Evolutionary conservation across 2,888 invertebrate genomes (phyloP).

Genomic region (Dynastes maya): DNA sequence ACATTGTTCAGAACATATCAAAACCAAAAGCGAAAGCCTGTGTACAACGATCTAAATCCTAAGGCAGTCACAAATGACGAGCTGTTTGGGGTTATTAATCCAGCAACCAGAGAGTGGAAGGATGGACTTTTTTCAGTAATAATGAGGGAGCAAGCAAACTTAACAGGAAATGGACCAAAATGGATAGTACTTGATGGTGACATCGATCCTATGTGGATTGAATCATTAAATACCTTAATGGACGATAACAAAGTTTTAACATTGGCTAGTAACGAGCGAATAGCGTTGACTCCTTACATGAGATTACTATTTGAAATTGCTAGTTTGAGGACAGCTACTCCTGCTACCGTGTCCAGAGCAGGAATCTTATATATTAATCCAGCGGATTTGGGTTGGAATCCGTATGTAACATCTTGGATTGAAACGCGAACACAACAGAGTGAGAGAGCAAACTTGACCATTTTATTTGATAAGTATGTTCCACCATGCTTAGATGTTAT

Average conservation of each 20-base stretch:
- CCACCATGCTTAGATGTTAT: slow-evolving; percentile 85
- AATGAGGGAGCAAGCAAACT: slow-evolving; percentile 94
- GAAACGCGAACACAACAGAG: slow-evolving; percentile 81
- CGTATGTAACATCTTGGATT: slow-evolving; percentile 92
- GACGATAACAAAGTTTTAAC: slow-evolving; percentile 97
- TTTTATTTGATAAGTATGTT: slow-evolving; percentile 95
- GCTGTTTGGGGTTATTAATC: slow-evolving; percentile 94
- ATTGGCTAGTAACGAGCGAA: slow-evolving; percentile 94
- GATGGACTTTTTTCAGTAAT: slow-evolving; percentile 92
- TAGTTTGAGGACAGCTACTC: slow-evolving; percentile 91
- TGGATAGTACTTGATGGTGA: slow-evolving; percentile 98
- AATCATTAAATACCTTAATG: slow-evolving; percentile 96
- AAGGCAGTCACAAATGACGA: slow-evolving; percentile 97
- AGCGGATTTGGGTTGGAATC: slow-evolving; percentile 95
- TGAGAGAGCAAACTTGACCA: slow-evolving; percentile 86
- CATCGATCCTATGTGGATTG: slow-evolving; percentile 99
- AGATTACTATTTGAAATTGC: slow-evolving; percentile 95
- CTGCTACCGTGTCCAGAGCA: slow-evolving; percentile 95
- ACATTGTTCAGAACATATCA: slow-evolving; percentile 87
- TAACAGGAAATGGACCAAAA: slow-evolving; percentile 88
- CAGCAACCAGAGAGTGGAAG: slow-evolving; percentile 94
- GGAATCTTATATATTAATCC: slow-evolving; percentile 96
- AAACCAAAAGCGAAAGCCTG: slow-evolving; percentile 87
- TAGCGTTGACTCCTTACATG: slow-evolving; percentile 91
- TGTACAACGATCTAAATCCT: slow-evolving; percentile 93